Base-by-base conservation (phyloP, 1,140 invertebrate genomes). In the Penaeus japonicus region DNA sequence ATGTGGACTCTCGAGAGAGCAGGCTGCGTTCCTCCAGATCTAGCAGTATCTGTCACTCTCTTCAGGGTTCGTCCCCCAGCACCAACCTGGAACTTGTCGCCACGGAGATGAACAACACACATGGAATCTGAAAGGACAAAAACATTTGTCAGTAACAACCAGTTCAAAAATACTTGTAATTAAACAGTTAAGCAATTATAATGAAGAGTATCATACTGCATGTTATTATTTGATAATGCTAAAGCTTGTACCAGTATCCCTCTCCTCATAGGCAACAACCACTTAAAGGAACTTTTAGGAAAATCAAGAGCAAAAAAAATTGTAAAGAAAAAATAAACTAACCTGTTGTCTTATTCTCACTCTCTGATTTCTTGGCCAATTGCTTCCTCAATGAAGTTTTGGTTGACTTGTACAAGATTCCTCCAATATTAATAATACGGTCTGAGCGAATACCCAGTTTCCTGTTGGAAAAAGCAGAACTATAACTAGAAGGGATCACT, bases 341-440 rank as follows among this genome's bases (percentile, higher is more conserved):
- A 84, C 83, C 65, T 73, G 24, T n/a, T 27, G n/a, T 17, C 5
- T 75, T 84, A 18, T 18, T 30, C 15, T 35, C 59, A 27, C 15
- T 39, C 7, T 79, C 22, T n/a, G 59, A 15, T 10, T 30, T 39
- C 35, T 82, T 87, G 4, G 80, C 39, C 20, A 57, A 22, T 62
- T 89, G 89, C 32, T 89, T 89, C 47, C 65, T 85, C 22, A 89
- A 54, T 47, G 89, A 85, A 39, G 89, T 89, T 55, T 82, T 75
- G 27, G 89, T 89, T 22, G 89, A 85, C 59, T 89, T 89, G 78
- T 89, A 89, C 12, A 89, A 59, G 57, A 82, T 89, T 2, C 84
- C 84, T 18, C 84, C 84, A 86, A 89, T 89, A 54, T 86, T 89
- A n/a, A 89, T 85, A 53, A 89, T 81, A 17, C 84, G 59, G 59